These are phyloP conservation scores for Patella caerulea DNA, from an alignment of 2,888 invertebrate species.

Conservation along the genomic window DNA sequence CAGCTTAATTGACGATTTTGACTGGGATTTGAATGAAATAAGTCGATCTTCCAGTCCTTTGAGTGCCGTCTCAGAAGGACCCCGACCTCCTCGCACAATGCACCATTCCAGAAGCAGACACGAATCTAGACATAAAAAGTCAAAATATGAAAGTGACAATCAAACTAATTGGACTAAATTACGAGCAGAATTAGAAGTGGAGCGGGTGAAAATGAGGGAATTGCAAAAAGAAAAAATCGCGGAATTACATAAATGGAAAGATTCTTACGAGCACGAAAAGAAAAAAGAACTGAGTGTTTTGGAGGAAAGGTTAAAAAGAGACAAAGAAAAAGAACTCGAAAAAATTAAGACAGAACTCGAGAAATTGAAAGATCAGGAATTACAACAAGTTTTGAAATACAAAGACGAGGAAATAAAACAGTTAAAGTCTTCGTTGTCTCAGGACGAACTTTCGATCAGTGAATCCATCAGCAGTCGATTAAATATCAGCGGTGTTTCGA, in stretches of 20 bases:
- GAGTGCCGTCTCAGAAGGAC: constrained; percentile 56
- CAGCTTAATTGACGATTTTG: constrained; percentile 51
- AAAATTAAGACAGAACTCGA: constrained; percentile 51
- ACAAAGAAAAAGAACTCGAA: constrained; percentile 53
- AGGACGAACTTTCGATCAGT: constrained; percentile 1
- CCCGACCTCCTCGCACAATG: constrained; percentile 3
- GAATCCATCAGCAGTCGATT: constrained; percentile 2
- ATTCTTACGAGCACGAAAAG: constrained; percentile 55
- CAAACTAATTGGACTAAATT: constrained; percentile 51
- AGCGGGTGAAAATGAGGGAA: constrained; percentile 56
- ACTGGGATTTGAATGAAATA: constrained; percentile 60
- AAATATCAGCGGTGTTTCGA: not conserved
- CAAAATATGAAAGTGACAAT: constrained; percentile 36
- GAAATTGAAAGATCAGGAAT: constrained; percentile 61
- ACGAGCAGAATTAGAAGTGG: constrained; percentile 59
- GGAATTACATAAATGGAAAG: constrained; percentile 55
- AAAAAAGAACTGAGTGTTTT: constrained; percentile 46
- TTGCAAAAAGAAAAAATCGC: constrained; percentile 58
- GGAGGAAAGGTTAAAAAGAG: constrained; percentile 47
- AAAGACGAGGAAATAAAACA: constrained; percentile 60
- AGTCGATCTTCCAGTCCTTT: constrained; percentile 61
- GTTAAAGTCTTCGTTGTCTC: constrained; percentile 28
- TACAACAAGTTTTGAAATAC: constrained; percentile 60
- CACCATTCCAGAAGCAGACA: constrained; percentile 14
- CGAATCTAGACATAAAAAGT: constrained; percentile 25